Evolutionary conservation across 2,113 vertebrate genomes (phyloP).

Genomic region (Perca fluviatilis): DNA sequence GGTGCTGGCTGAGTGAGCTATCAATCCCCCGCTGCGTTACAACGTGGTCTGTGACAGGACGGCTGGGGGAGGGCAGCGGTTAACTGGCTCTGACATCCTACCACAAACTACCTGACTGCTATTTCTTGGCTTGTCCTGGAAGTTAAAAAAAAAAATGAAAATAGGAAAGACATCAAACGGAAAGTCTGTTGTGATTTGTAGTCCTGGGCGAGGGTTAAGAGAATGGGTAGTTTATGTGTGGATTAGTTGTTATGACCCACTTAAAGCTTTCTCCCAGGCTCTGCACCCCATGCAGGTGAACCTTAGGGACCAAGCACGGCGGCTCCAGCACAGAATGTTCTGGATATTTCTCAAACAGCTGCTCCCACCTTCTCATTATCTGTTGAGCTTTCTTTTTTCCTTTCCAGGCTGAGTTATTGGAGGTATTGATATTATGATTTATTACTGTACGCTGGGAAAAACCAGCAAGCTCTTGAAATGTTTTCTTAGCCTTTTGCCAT

Average conservation of each 20-base stretch:
- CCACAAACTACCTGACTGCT: constrained; percentile 24
- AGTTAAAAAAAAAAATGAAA: constrained; percentile 43
- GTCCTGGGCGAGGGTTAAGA: constrained; percentile 16
- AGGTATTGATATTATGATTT: constrained; percentile 68
- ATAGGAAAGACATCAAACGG: constrained; percentile 32
- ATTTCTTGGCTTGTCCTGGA: constrained; percentile 44
- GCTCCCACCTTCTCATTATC: constrained; percentile 40
- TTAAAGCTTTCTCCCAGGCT: constrained; percentile 27
- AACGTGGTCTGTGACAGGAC: constrained; percentile 20
- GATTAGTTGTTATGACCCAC: constrained; percentile 41
- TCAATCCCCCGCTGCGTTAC: constrained; percentile 46
- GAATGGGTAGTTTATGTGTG: constrained; percentile 23
- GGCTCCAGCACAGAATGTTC: constrained; percentile 70
- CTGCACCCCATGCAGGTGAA: constrained; percentile 55
- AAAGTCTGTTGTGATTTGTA: constrained; percentile 33
- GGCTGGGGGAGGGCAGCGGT: constrained; percentile 4
- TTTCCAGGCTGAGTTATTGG: constrained; percentile 53
- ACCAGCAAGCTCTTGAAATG: constrained; percentile 16
- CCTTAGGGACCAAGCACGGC: constrained; percentile 31
- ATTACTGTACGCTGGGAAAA: constrained; percentile 38
- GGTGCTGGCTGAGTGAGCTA: constrained; percentile 37
- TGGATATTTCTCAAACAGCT: constrained; percentile 58
- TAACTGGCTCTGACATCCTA: constrained; percentile 25
- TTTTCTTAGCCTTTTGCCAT: constrained; percentile 60
- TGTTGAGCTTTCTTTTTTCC: constrained; percentile 17